phyloP scores from a whole-genome alignment of 2,113 vertebrate species.

The Thermophis baileyi region DNA sequence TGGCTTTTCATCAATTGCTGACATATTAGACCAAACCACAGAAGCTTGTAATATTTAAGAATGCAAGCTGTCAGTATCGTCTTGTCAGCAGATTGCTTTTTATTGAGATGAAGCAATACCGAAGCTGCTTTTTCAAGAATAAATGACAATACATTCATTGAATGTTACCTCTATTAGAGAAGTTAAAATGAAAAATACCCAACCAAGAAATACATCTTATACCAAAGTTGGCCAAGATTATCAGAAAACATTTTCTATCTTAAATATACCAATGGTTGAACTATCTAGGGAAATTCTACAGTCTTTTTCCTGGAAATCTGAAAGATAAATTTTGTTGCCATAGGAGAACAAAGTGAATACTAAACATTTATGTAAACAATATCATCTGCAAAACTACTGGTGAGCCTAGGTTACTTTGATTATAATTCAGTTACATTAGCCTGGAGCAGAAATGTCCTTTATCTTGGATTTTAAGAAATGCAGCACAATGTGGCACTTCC shows the following conservation, averaged over 20 bases:
- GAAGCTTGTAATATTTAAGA: background rate
- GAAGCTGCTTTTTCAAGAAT: background rate
- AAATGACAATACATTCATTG: background rate
- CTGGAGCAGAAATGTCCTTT: background rate
- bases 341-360: background rate
- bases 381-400: background rate
- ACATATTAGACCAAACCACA: background rate
- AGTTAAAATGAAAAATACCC: background rate
- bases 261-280: background rate
- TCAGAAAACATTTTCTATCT: background rate
- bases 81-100: background rate
- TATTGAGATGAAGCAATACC: background rate
- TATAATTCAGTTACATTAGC: background rate
- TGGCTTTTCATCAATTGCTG: background rate
- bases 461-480: background rate
- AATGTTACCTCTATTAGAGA: background rate
- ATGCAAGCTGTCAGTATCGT: background rate
- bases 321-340: background rate
- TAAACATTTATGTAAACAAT: background rate
- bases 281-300: background rate
- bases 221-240: background rate
- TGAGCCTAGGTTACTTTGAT: background rate
- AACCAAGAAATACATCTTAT: background rate
- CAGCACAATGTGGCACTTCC: background rate
- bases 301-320: background rate